Conservation (phyloP, 2,888 invertebrate species). For the Heliconius hortense region DNA sequence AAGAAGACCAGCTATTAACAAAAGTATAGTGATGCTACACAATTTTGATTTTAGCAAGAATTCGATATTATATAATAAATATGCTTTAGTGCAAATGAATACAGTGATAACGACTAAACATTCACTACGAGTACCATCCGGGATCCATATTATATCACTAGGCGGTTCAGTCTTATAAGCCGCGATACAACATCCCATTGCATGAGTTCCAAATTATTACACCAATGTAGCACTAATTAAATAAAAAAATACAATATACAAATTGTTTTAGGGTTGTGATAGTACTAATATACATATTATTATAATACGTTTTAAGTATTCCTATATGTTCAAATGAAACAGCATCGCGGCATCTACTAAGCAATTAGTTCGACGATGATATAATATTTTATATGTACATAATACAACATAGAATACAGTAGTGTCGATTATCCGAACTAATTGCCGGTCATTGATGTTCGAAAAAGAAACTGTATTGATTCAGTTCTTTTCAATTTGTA, state of each 20-base stretch:
- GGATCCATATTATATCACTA: constrained; percentile 30
- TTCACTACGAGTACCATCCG: constrained; percentile 20
- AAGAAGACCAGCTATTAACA: too few relatives aligned
- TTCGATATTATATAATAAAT: background rate
- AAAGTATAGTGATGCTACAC: background rate
- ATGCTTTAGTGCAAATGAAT: background rate
- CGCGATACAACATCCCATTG: constrained; percentile 1
- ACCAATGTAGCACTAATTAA: constrained; percentile 4
- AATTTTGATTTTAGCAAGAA: background rate
- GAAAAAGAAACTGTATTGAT: too few relatives aligned
- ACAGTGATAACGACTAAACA: background rate
- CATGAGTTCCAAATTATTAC: constrained; percentile 2
- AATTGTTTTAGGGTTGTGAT: background rate
- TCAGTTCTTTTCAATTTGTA: too few relatives aligned
- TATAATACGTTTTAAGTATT: background rate
- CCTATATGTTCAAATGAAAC: constrained; percentile 7
- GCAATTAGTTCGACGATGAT: background rate
- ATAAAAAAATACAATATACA: background rate
- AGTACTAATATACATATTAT: background rate
- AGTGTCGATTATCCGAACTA: too few relatives aligned
- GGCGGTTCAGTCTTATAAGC: constrained; percentile 31
- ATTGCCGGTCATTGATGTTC: too few relatives aligned
- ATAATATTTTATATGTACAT: background rate
- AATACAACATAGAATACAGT: background rate
- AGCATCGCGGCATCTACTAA: background rate